Evolutionary conservation across 2,113 vertebrate genomes (phyloP).

Genomic region (Xenopus laevis): DNA sequence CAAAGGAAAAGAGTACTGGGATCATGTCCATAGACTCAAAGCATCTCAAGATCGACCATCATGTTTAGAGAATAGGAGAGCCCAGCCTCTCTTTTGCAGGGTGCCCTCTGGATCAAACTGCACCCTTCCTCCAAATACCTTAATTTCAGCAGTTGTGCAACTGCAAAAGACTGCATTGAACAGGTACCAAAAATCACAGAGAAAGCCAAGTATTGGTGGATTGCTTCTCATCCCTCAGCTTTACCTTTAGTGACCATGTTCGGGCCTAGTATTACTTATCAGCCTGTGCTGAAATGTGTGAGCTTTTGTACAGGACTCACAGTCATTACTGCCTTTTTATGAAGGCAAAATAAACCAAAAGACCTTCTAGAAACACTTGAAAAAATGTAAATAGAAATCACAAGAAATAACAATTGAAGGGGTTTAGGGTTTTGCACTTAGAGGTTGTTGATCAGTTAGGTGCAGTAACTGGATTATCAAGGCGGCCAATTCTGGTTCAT

Average conservation of each 20-base stretch:
- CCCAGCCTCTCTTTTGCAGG: background rate
- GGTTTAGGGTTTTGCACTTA: background rate
- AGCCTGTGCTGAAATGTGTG: constrained; percentile 1
- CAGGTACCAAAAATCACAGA: background rate
- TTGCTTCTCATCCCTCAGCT: background rate
- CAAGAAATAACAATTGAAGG: constrained; percentile 16
- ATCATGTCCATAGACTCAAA: constrained; percentile 49
- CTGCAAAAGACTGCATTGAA: background rate
- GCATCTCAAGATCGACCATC: background rate
- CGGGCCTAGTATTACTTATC: constrained; percentile 4
- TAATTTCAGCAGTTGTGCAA: constrained; percentile 3
- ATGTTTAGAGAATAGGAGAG: no score
- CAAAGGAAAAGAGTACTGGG: background rate
- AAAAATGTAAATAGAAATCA: constrained; percentile 31
- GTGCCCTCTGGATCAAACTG: constrained; percentile 1
- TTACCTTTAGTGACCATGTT: background rate
- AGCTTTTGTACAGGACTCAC: constrained; percentile 12
- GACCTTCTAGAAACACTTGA: background rate
- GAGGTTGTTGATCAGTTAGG: background rate
- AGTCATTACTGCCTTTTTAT: background rate
- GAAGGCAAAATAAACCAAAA: background rate
- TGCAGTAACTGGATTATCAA: background rate
- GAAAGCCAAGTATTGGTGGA: background rate
- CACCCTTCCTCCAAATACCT: background rate
- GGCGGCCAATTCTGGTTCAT: background rate